A percentile compares a stretch with the other conserved stretches of the same genome.
Conservation (phyloP, 2,888 invertebrate genomes). For the Melolontha melolontha region DNA sequence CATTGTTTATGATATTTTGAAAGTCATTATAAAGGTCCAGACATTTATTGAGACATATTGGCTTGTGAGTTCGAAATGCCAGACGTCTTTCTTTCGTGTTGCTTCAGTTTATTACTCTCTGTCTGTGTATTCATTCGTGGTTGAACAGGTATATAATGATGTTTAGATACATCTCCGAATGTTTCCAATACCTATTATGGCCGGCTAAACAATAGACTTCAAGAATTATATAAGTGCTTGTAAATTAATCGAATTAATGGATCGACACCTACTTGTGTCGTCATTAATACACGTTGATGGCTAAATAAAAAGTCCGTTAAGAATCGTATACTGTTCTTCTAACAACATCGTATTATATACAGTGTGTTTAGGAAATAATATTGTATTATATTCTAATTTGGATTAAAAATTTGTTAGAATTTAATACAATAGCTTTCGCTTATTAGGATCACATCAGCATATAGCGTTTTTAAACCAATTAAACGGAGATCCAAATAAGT, state of each 20-base stretch:
- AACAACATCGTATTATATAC: too few species aligned
- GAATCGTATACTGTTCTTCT: too few species aligned
- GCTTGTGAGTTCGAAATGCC: not conserved
- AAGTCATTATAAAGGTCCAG: conserved; percentile 22
- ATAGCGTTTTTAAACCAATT: too few species aligned
- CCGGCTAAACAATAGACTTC: conserved; percentile 3
- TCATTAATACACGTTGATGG: not conserved
- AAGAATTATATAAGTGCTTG: not conserved
- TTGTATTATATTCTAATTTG: too few species aligned
- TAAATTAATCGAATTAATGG: conserved; percentile 9
- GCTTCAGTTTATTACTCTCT: not conserved
- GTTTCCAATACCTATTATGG: not conserved
- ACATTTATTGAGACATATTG: conserved; percentile 22
- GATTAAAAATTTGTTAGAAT: too few species aligned
- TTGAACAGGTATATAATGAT: conserved; percentile 8
- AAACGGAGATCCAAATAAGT: too few species aligned
- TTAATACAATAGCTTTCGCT: too few species aligned
- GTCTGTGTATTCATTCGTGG: not conserved
- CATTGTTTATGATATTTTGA: conserved; percentile 28
- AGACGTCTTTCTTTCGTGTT: not conserved
- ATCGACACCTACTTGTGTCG: not conserved
- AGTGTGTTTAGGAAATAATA: too few species aligned
- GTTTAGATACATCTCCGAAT: not conserved
- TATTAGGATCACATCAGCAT: too few species aligned
- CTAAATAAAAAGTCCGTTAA: too few species aligned